Conservation (phyloP, 35 echinoderm and acorn worm species). For the Strongylocentrotus purpuratus region DNA sequence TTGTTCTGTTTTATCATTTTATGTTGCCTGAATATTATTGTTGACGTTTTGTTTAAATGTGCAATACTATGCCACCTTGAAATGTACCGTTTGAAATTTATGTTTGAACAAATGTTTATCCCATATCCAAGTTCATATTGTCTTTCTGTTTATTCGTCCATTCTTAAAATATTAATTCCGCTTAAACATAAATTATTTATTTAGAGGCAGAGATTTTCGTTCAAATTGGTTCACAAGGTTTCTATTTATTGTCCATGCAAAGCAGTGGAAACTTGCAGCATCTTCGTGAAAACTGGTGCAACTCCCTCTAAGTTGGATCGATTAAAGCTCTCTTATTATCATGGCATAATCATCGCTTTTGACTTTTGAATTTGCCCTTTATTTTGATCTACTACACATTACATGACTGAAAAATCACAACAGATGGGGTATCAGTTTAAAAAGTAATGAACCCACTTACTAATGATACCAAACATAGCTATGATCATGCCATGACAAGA, state of each 20-base stretch:
- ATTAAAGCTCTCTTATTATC: too few relatives aligned
- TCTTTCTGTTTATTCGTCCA: background rate
- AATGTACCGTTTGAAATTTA: background rate
- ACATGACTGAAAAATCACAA: too few relatives aligned
- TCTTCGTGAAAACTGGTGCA: background rate
- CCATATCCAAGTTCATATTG: background rate
- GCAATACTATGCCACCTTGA: background rate
- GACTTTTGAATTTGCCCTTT: too few relatives aligned
- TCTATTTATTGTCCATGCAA: background rate
- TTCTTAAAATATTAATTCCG: background rate
- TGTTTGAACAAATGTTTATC: background rate
- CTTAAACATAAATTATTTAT: background rate
- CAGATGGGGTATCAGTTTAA: too few relatives aligned
- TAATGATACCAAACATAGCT: too few relatives aligned
- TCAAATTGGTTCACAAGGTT: background rate
- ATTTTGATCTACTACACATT: too few relatives aligned
- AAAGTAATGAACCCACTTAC: too few relatives aligned
- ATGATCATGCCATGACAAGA: too few relatives aligned
- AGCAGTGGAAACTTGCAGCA: background rate
- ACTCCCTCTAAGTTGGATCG: background rate
- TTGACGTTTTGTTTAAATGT: background rate
- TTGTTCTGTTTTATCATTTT: background rate
- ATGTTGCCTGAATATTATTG: background rate
- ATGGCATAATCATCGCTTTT: too few relatives aligned
- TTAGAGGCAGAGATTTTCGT: background rate